Evolutionary conservation across 2,888 invertebrate genomes (phyloP).

Genomic region (Phaonia tiefii): DNA sequence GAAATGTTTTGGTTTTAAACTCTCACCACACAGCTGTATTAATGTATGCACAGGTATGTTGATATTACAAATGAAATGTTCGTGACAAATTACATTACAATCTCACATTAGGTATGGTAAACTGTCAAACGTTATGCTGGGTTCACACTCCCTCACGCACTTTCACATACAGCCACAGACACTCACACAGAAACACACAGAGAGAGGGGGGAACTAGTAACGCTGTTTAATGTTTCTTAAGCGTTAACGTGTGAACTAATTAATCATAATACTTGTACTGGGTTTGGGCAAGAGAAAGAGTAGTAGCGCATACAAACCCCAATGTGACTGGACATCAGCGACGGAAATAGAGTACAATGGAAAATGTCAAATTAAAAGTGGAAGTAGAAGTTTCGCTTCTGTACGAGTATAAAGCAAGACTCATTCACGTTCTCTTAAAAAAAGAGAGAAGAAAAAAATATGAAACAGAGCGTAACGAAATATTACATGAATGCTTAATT

Average conservation of each 20-base stretch:
- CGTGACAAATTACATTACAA: conserved; percentile 18
- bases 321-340: conserved; percentile 32
- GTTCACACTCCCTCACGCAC: conserved; percentile 7
- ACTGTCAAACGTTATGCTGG: conserved; percentile 15
- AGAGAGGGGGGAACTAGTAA: neutral
- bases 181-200: neutral
- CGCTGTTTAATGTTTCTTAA: conserved; percentile 28
- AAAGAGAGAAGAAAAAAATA: neutral
- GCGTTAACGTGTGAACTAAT: conserved; percentile 51
- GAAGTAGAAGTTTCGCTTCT: neutral
- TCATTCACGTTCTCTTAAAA: conserved; percentile 18
- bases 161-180: no score
- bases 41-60: neutral
- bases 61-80: neutral
- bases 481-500: conserved; percentile 35
- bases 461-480: neutral
- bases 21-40: no score
- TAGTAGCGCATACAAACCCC: neutral
- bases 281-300: conserved; percentile 5
- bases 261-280: conserved; percentile 42
- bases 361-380: conserved; percentile 9
- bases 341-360: neutral
- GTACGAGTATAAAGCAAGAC: neutral
- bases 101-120: neutral
- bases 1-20: no score